Evolutionary conservation across 1,140 invertebrate species (phyloP).

Genomic region (Cyclargus thomasi): DNA sequence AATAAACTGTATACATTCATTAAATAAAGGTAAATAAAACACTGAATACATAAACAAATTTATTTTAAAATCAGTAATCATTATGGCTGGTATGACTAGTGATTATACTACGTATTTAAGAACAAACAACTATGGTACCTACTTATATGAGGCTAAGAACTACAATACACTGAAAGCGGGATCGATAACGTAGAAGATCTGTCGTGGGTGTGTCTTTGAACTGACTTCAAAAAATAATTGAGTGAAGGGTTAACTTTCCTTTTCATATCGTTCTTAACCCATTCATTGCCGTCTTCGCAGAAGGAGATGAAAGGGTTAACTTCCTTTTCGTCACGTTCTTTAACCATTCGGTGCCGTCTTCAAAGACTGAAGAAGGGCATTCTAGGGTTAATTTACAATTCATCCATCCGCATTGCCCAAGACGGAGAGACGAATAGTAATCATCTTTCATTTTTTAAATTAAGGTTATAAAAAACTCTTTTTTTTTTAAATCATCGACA

Average conservation of each 20-base stretch:
- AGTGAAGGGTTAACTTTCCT: neutral
- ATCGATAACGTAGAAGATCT: neutral
- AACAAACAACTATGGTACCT: conserved; percentile 28
- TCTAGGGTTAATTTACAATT: conserved; percentile 37
- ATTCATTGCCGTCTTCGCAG: neutral
- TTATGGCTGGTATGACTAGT: conserved; percentile 70
- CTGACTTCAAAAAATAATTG: too few species aligned
- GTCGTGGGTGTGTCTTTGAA: neutral
- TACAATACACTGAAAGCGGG: conserved; percentile 7
- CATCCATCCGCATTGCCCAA: conserved; percentile 72
- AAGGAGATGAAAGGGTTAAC: neutral
- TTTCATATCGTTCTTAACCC: neutral
- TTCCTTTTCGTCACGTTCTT: neutral
- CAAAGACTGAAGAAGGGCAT: too few species aligned
- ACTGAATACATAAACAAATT: conserved; percentile 37
- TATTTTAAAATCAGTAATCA: conserved; percentile 66
- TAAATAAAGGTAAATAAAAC: conserved; percentile 37
- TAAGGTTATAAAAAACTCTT: conserved; percentile 8
- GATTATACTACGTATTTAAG: conserved; percentile 44
- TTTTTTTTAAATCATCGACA: neutral
- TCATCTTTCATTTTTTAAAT: conserved; percentile 2
- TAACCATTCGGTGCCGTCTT: neutral
- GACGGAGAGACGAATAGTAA: conserved; percentile 63
- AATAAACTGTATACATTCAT: too few species aligned
- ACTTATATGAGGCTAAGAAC: neutral